Evolutionary conservation across 2,113 vertebrate genomes (phyloP), one percentile per base, ranked within the genome.

Genomic region (Osmerus eperlanus): DNA sequence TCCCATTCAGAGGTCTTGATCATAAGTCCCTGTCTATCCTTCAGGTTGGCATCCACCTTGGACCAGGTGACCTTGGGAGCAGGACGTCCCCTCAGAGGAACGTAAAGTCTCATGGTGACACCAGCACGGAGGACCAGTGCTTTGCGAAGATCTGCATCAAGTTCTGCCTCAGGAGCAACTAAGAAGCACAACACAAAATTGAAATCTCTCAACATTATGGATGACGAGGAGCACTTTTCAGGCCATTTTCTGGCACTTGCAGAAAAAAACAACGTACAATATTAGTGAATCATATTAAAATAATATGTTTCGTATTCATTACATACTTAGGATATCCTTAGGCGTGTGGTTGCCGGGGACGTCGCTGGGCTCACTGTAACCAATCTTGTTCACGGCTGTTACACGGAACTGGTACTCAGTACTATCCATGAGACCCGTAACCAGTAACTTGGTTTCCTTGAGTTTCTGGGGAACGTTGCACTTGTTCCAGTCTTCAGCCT

Each of bases 1-100:
- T 99, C 97, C 94, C 96, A 97, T 8, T 99, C 97, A 7, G 97
- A 94, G 59, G 96, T 95, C 70, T 94, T 95, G 79, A 99, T 98
- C 73, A 95, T 92, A 59, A 97, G 77, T 73, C 95, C 95, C 83
- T 91, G 90, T 68, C 97, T 92, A 2, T 99, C 96, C 87, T 93
- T 94, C 71, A 99, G 81, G 81, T 95, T 95, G 71, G 92, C 94
- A 70, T 93, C 92, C 66, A 94, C 91, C 87, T 99, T 99, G 28
- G 95, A 92, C 97, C 97, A 99, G 1, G 90, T 94, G 75, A 95
- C 95, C 82, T 96, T 99, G 1, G 97, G 97, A 76, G 96, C 91
- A 14, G 97, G 97, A 2, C 97, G 95, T 71, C 97, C 97, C 91
- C 92, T 96, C 32, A 99, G 90, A 7, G 97, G 97, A 36, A 99